Evolutionary conservation across 2,888 invertebrate genomes (phyloP), one percentile per base, ranked within the genome.

Genomic region (Caradrina clavipalpis): DNA sequence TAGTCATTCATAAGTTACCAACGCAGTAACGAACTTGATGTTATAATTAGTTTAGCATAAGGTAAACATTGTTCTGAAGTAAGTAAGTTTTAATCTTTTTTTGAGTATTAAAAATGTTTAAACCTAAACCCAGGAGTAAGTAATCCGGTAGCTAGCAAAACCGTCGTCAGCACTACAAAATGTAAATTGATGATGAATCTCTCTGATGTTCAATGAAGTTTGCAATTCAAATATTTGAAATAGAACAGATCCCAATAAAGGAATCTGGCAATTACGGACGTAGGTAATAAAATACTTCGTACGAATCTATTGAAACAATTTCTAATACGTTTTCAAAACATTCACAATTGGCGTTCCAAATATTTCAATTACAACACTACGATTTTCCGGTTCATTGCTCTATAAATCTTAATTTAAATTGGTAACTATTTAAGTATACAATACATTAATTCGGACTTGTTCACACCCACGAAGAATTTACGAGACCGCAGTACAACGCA

Each of bases 401-500:
- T 21, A 54, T 39, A 11, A 53, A 66, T 66, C 49, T 53, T 72
- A 68, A 68, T 71, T 73, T 63, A 26, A 67, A 54, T 73, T 58
- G 26, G 45, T 50, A 64, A 69, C 61, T 53, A 62, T 72, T 70
- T 45, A 45, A 45, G 45, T 45, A 17, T 45, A 31, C 58, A 56
- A 60, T 66, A 72, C 72, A 59, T 70, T 78, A 70, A 64, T 74
- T 74, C 26, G n/a, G 21, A 65, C 55, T 74, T 68, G 57, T 73
- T 71, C 50, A 69, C 69, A 61, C 26, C 50, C 55, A 22, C 66
- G 63, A 49, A 68, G 53, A 65, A 69, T 76, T 82, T 79, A 79
- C 62, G 70, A 69, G 68, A 76, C 78, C 71, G 61, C 76, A 67
- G 39, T 60, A 64, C 67, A 79, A 70, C 64, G 65, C 64, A 26